Base-by-base conservation (phyloP, 2,113 vertebrate species). In the Gadus chalcogrammus region DNA sequence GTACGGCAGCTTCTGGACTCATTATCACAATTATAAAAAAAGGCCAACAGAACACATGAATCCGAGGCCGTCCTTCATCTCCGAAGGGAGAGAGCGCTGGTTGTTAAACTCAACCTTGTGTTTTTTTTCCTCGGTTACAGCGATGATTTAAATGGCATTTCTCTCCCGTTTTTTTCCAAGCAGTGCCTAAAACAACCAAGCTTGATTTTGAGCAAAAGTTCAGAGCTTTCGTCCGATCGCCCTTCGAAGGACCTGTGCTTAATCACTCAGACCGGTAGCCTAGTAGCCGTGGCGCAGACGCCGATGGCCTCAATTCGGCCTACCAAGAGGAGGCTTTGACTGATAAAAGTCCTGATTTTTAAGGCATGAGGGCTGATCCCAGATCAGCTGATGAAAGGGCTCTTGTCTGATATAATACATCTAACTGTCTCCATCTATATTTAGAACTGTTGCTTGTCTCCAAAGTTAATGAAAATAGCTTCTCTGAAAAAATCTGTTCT, bases 211-310 rank as follows among this genome's bases (percentile, higher is more conserved):
- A 17, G 15, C n/a, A 64, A 53, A 5, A 16, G 72, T 48, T 20
- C 65, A 65, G 38, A 76, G 78, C 73, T n/a, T 66, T 72, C 71
- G 60, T 69, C 15, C 5, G 1, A 53, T 73, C 74, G 70, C 78
- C 73, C 65, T 70, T 71, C 12, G 0, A 3, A 71, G 74, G 66
- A 70, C 59, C 79, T 79, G 79, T 73, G 80, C 83, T 87, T 67
- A 87, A 84, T 84, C 85, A 85, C 74, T 69, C 73, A 77, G 84
- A 77, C 61, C 22, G 74, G 63, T 77, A 73, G 74, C 78, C 63
- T 27, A 76, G 64, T 77, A 75, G 74, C 74, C 66, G 74, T 1
- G 71, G 75, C 59, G 42, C 64, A 81, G 80, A 79, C n/a, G 64
- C 73, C 55, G 52, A 13, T 74, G 84, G 76, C 83, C 77, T 82